A percentile compares a stretch with the other conserved stretches of the same genome.
phyloP scores from a whole-genome alignment of 2,113 vertebrate species.

The Tichodroma muraria region DNA sequence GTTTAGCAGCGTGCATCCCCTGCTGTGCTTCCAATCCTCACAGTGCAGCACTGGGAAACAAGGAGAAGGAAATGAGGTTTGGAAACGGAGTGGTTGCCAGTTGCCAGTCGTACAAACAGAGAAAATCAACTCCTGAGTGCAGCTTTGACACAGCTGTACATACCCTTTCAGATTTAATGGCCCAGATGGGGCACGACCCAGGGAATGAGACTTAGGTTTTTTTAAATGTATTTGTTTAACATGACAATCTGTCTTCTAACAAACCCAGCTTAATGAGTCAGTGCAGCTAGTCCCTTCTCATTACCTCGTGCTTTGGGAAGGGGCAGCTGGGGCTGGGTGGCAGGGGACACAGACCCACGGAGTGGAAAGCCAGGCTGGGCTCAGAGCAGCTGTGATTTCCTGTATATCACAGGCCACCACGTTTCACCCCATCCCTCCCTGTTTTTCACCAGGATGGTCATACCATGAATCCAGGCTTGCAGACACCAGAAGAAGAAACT shows the following conservation, averaged over 20 bases:
- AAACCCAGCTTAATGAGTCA: neutral
- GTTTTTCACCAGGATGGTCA: rapidly evolving
- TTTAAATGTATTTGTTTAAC: conserved; percentile 19
- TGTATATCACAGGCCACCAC: neutral
- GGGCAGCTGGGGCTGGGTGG: conserved; percentile 23
- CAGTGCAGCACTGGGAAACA: neutral
- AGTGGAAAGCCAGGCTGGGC: neutral
- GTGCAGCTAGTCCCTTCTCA: neutral
- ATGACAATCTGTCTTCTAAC: conserved; percentile 15
- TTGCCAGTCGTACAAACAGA: neutral
- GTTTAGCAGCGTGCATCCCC: neutral
- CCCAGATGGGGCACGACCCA: neutral
- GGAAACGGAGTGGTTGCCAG: neutral
- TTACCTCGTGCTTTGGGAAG: neutral
- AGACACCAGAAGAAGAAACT: neutral
- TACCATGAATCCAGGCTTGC: neutral
- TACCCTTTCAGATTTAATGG: conserved; percentile 1
- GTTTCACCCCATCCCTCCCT: neutral
- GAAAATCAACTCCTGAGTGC: neutral
- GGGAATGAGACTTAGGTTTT: neutral
- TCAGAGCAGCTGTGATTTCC: neutral
- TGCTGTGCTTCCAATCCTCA: neutral
- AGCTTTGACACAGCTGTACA: conserved; percentile 6
- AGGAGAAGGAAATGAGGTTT: neutral
- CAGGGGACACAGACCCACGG: neutral